Percentiles rank a stretch among this genome's conserved stretches.
Evolutionary conservation across 1,140 invertebrate species (phyloP).

Genomic region (Drosophila kepulauana): DNA sequence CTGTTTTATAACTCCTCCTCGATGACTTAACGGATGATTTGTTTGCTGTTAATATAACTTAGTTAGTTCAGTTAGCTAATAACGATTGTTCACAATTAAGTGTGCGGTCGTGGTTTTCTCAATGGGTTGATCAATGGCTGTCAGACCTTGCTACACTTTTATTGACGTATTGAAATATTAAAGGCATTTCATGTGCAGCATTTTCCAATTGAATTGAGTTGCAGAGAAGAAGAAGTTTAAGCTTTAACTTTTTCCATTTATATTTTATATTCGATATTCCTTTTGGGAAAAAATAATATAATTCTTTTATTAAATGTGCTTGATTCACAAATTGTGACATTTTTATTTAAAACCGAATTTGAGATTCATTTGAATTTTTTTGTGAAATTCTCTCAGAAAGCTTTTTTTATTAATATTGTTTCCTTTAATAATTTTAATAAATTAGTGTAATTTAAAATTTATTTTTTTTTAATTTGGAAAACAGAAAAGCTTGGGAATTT

Average conservation of each 20-base stretch:
- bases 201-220: no score
- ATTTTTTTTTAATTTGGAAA: background rate
- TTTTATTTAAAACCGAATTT: no score
- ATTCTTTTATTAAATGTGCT: no score
- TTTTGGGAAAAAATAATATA: no score
- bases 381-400: no score
- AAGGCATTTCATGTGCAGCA: no score
- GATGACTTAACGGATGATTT: constrained; percentile 65
- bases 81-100: constrained; percentile 30
- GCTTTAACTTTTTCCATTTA: no score
- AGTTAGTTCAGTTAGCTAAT: constrained; percentile 34
- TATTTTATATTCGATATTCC: no score
- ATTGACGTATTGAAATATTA: background rate
- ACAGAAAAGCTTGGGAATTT: background rate
- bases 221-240: background rate
- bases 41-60: constrained; percentile 26
- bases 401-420: no score
- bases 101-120: background rate
- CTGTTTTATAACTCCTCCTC: constrained; percentile 48
- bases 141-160: background rate
- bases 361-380: no score
- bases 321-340: no score
- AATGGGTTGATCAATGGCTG: background rate
- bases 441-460: background rate
- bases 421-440: no score